These are phyloP conservation scores for Drosophila burlai DNA, from an alignment of 1,140 invertebrate species.

Conservation along the genomic window DNA sequence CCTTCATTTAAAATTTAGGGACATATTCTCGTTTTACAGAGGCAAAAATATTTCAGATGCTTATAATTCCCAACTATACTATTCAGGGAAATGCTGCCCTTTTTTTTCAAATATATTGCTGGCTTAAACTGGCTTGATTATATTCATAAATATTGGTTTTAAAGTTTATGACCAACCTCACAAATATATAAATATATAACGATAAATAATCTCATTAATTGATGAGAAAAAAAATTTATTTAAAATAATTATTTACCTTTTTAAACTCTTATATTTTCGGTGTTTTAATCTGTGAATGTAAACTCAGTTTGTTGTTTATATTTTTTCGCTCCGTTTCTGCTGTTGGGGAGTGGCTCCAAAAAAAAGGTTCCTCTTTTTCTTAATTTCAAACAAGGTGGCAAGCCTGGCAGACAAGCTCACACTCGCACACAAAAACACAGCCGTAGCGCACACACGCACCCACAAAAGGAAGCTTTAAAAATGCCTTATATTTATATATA, in stretches of 20 bases:
- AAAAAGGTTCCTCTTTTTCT: constrained; percentile 17
- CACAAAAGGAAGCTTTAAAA: constrained; percentile 38
- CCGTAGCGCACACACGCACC: constrained; percentile 11
- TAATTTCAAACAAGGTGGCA: constrained; percentile 47
- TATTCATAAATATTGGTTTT: not conserved
- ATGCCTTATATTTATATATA: constrained; percentile 10
- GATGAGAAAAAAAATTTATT: no score
- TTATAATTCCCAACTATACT: not conserved
- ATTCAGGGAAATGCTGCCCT: no score
- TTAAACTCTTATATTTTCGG: not conserved
- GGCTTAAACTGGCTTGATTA: not conserved
- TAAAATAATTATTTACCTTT: constrained; percentile 28
- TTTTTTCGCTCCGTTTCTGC: constrained; percentile 19
- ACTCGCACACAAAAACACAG: constrained; percentile 32
- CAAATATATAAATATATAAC: not conserved
- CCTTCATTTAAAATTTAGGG: no score
- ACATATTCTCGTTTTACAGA: no score
- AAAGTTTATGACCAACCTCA: not conserved
- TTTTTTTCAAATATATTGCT: no score
- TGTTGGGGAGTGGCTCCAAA: constrained; percentile 55
- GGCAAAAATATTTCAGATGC: not conserved
- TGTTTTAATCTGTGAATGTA: constrained; percentile 3
- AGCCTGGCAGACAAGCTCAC: constrained; percentile 59
- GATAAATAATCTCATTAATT: not conserved
- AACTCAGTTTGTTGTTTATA: constrained; percentile 16